Evolutionary conservation across 2,113 vertebrate genomes (phyloP).

Genomic region (Pomatostomus ruficeps): DNA sequence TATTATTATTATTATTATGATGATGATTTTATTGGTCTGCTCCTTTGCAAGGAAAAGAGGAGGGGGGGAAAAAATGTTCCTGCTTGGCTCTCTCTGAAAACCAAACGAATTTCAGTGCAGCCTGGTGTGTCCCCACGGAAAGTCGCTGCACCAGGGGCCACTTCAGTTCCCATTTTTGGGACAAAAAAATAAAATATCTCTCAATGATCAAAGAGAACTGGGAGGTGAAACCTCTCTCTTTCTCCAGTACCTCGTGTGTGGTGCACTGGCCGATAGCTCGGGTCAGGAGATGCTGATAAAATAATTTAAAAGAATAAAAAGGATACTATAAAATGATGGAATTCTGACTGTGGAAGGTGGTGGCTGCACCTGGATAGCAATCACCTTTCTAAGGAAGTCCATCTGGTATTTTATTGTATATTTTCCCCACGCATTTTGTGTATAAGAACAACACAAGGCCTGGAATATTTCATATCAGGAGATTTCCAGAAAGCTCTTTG

Average conservation of each 20-base stretch:
- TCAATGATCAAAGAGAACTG: not conserved
- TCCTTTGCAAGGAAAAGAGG: not conserved
- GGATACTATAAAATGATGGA: constrained; percentile 26
- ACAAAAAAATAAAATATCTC: no score
- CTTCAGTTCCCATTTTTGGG: not conserved
- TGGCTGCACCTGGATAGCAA: not conserved
- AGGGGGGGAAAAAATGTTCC: not conserved
- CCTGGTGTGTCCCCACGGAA: not conserved
- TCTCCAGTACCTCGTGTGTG: accelerated
- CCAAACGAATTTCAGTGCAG: not conserved
- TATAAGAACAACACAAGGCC: not conserved
- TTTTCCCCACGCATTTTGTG: not conserved
- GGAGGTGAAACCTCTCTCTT: not conserved
- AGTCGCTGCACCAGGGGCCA: not conserved
- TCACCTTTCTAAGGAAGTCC: constrained; percentile 3
- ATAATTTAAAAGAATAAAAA: not conserved
- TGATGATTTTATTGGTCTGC: constrained; percentile 8
- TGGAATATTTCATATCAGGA: not conserved
- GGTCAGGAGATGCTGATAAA: not conserved
- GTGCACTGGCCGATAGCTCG: not conserved
- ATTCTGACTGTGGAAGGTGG: not conserved
- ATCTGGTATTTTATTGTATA: constrained; percentile 2
- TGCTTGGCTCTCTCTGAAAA: not conserved
- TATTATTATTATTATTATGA: not conserved
- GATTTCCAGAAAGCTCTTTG: not conserved